phyloP scores from a whole-genome alignment of 2,888 invertebrate species.

The Seira sanloemensis region DNA sequence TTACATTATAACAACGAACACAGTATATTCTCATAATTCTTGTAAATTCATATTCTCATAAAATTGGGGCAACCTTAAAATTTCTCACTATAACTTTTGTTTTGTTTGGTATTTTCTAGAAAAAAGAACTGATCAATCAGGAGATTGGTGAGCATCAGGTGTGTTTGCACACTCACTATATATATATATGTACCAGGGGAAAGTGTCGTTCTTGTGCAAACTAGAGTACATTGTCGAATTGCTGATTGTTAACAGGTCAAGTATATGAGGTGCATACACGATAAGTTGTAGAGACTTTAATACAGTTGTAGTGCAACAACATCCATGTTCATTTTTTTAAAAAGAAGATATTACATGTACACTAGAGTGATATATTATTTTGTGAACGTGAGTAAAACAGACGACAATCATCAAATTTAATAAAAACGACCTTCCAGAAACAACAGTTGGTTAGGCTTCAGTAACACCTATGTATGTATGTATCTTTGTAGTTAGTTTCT shows the following conservation, averaged over 20 bases:
- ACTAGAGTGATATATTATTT: conserved; percentile 37
- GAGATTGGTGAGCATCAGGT: conserved; percentile 57
- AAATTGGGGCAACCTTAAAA: conserved; percentile 25
- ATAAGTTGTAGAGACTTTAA: neutral
- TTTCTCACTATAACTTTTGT: conserved; percentile 39
- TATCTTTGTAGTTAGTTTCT: no score
- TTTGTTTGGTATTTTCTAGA: conserved; percentile 29
- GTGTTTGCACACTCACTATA: conserved; percentile 52
- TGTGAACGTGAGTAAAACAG: conserved; percentile 52
- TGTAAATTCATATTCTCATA: conserved; percentile 25
- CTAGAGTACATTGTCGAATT: conserved; percentile 58
- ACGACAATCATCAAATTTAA: conserved; percentile 22
- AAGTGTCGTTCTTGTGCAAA: conserved; percentile 51
- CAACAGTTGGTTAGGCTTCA: conserved; percentile 29
- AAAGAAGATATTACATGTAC: conserved; percentile 26
- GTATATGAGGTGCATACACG: conserved; percentile 32
- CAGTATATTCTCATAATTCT: conserved; percentile 51
- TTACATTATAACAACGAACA: conserved; percentile 60
- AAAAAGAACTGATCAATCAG: conserved; percentile 40
- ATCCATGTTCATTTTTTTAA: conserved; percentile 29
- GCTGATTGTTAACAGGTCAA: conserved; percentile 59
- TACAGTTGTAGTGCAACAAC: conserved; percentile 32
- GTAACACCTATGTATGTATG: neutral
- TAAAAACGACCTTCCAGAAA: conserved; percentile 35
- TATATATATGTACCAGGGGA: conserved; percentile 41